Evolutionary conservation across 2,113 vertebrate species (phyloP), one percentile per base, ranked within the genome.

Genomic region (Edolisoma coerulescens): DNA sequence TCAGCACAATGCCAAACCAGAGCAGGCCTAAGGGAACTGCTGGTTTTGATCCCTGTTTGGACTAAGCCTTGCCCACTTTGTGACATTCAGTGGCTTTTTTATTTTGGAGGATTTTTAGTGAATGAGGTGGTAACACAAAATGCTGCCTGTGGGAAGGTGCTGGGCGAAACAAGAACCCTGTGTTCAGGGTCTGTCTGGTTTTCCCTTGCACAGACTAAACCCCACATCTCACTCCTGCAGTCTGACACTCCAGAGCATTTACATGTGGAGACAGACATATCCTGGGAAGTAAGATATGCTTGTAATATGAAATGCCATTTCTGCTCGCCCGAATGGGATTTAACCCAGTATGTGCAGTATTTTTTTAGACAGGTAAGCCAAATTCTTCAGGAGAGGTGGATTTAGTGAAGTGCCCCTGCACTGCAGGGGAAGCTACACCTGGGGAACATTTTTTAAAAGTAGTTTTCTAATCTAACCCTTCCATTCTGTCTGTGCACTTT

Each of bases 261-360:
- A 5, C 32, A 4, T 63, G 24, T 59, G 39, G 33, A 3, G 24
- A 6, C 27, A 54, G 50, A 16, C 21, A 0, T 1, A 6, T 4
- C 26, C 39, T 70, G 59, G 59, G 70, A 21, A 67, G 35, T 30
- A 9, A 61, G 32, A 32, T 6, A 1, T 1, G 42, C 8, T 63
- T 75, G 17, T 33, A 41, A 47, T 4, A 21, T 0, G 37, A 53
- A 56, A 50, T 56, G 44, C 49, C 5, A 1, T 44, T 87, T n/a
- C 1, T 0, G 2, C 75, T 35, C 0, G 1, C 14, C 30, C 7
- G 6, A 2, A 0, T 5, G 57, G 47, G 52, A 24, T 26, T 67
- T 26, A 33, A 32, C 20, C 17, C 30, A 12, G 4, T 11, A 0
- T 14, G 21, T 45, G 56, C 35, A 17, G 21, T 7, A 3, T 45